Evolutionary conservation across 2,113 vertebrate genomes (phyloP).

Genomic region (Muntiacus reevesi): DNA sequence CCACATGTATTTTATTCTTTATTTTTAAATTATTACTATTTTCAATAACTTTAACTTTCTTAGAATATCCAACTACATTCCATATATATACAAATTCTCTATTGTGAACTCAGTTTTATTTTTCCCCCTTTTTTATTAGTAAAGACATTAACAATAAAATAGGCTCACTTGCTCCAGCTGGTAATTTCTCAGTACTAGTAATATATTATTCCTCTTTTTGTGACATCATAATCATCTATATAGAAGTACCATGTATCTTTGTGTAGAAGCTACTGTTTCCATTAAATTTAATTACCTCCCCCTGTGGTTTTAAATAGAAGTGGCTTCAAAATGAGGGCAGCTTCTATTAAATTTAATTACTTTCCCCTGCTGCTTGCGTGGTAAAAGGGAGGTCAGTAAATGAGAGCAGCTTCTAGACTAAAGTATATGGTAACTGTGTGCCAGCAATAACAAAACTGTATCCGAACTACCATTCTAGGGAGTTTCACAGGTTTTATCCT

Average conservation of each 20-base stretch:
- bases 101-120: slow-evolving; percentile 42
- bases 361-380: slow-evolving; percentile 75
- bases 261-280: slow-evolving; percentile 79
- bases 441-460: slow-evolving; percentile 19
- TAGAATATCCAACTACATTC: neutral
- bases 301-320: slow-evolving; percentile 80
- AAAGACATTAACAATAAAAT: slow-evolving; percentile 74
- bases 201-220: slow-evolving; percentile 78
- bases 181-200: slow-evolving; percentile 72
- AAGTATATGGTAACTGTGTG: slow-evolving; percentile 67
- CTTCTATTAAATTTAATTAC: slow-evolving; percentile 81
- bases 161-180: slow-evolving; percentile 70
- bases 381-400: slow-evolving; percentile 67
- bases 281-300: slow-evolving; percentile 80
- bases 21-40: slow-evolving; percentile 13
- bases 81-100: slow-evolving; percentile 12
- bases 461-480: neutral
- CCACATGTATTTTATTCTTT: neutral
- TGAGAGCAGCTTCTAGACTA: slow-evolving; percentile 71
- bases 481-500: neutral
- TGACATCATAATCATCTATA: slow-evolving; percentile 78
- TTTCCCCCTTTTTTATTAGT: slow-evolving; percentile 58
- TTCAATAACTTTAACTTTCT: slow-evolving; percentile 29
- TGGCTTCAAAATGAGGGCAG: slow-evolving; percentile 79
- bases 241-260: slow-evolving; percentile 77